phyloP scores from a whole-genome alignment of 2,888 invertebrate genomes.

The Pegoplata infirma region DNA sequence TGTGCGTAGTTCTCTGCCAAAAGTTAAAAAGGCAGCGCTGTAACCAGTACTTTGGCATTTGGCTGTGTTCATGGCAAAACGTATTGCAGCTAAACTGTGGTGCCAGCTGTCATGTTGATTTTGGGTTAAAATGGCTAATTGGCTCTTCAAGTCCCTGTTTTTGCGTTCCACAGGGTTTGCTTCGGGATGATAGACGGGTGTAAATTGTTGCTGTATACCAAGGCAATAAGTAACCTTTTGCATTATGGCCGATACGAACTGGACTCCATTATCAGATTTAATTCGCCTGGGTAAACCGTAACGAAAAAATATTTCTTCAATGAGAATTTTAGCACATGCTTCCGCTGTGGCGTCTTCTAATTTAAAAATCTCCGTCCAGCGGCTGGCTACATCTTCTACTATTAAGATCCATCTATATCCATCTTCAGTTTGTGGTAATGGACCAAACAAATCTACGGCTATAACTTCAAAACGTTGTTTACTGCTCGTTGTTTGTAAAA shows the following conservation, averaged over 20 bases:
- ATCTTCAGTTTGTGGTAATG: constrained; percentile 18
- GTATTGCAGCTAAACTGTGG: no score
- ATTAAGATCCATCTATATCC: constrained; percentile 64
- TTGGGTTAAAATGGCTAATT: no score
- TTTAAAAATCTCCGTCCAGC: constrained; percentile 67
- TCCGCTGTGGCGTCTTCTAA: constrained; percentile 63
- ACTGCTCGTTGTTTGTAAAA: constrained; percentile 58
- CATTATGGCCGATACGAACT: constrained; percentile 71
- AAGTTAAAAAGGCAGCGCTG: no score
- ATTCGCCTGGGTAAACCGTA: constrained; percentile 69
- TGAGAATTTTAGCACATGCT: constrained; percentile 66
- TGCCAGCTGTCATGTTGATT: no score
- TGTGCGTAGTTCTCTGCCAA: no score
- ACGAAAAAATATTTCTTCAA: constrained; percentile 69
- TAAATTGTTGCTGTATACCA: constrained; percentile 42
- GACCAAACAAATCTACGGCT: constrained; percentile 59
- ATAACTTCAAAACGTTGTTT: constrained; percentile 58
- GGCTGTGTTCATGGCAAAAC: no score
- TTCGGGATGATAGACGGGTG: no score
- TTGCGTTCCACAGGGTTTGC: no score
- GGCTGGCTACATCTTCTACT: constrained; percentile 64
- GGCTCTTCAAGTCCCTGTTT: no score
- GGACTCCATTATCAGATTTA: constrained; percentile 72
- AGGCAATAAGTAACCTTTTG: constrained; percentile 65
- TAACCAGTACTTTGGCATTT: no score